phyloP scores from a whole-genome alignment of 2,888 invertebrate genomes.

The Metopia argyrocephala region DNA sequence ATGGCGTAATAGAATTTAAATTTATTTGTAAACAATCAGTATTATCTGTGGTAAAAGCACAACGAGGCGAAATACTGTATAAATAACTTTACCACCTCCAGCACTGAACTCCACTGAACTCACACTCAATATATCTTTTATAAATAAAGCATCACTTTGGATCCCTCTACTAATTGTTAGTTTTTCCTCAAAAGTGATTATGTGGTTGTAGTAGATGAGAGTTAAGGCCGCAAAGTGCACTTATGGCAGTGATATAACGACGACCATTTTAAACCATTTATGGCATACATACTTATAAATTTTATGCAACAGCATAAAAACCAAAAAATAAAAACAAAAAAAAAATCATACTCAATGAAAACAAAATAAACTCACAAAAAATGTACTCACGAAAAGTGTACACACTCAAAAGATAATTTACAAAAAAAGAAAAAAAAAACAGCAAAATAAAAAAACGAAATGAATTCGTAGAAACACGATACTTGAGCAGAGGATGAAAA shows the following conservation, averaged over 20 bases:
- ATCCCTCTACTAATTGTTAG: neutral
- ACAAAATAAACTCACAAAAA: neutral
- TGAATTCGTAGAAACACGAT: conserved; percentile 36
- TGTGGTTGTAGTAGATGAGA: conserved; percentile 39
- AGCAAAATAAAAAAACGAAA: conserved; percentile 15
- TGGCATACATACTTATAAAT: conserved; percentile 61
- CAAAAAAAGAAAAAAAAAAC: neutral
- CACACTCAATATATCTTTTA: no score
- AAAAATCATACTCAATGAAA: neutral
- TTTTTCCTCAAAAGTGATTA: conserved; percentile 50
- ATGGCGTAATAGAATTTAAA: no score
- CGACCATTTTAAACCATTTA: conserved; percentile 56
- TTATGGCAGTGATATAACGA: conserved; percentile 60
- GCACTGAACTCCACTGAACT: no score
- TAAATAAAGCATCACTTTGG: no score
- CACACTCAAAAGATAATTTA: neutral
- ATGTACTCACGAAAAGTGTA: neutral
- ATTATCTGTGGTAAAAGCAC: no score
- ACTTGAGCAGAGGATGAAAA: conserved; percentile 20
- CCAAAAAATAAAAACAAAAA: neutral
- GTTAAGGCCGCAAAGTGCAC: conserved; percentile 62
- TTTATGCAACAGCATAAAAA: conserved; percentile 33
- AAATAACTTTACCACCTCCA: no score
- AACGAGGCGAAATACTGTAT: no score
- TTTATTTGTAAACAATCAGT: no score